A percentile compares a stretch with the other conserved stretches of the same genome.
Conservation (phyloP, 2,888 invertebrate genomes). For the Diadromus collaris region DNA sequence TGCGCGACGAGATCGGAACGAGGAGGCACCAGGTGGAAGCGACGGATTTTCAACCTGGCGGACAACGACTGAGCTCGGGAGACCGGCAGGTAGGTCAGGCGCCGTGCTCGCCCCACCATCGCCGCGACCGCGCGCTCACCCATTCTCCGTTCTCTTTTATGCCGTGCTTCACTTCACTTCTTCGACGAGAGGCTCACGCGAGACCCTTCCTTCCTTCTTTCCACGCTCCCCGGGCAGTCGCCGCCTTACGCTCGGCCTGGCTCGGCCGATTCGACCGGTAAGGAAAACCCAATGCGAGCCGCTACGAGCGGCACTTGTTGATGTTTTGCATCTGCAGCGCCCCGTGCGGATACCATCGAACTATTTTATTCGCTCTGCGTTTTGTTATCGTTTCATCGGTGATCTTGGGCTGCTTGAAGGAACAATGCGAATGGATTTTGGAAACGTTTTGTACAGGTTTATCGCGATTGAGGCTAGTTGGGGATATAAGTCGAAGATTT, state of each 20-base stretch:
- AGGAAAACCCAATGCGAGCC: background rate
- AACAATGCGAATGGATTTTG: background rate
- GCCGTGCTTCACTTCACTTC: constrained; percentile 39
- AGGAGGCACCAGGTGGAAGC: constrained; percentile 64
- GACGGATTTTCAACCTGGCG: constrained; percentile 78
- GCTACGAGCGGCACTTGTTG: too few species aligned
- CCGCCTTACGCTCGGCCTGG: background rate
- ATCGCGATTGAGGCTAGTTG: background rate
- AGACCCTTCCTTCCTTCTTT: constrained; percentile 3
- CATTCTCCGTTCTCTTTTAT: constrained; percentile 54
- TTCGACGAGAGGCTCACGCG: background rate
- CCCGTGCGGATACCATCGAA: background rate
- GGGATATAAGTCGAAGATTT: background rate
- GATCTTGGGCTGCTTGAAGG: background rate
- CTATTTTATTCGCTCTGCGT: background rate
- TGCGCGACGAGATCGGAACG: constrained; percentile 23
- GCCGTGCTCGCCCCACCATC: constrained; percentile 64
- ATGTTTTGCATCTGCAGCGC: background rate
- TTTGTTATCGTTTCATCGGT: background rate
- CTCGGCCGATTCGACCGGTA: constrained; percentile 7
- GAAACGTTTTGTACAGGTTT: background rate
- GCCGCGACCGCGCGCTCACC: constrained; percentile 67
- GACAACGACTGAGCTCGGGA: constrained; percentile 76
- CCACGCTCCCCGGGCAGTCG: constrained; percentile 8
- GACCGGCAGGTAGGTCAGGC: constrained; percentile 77